These are phyloP conservation scores for Rambutsinella grinnellia DNA, from an alignment of 2,888 invertebrate species.

Conservation along the genomic window DNA sequence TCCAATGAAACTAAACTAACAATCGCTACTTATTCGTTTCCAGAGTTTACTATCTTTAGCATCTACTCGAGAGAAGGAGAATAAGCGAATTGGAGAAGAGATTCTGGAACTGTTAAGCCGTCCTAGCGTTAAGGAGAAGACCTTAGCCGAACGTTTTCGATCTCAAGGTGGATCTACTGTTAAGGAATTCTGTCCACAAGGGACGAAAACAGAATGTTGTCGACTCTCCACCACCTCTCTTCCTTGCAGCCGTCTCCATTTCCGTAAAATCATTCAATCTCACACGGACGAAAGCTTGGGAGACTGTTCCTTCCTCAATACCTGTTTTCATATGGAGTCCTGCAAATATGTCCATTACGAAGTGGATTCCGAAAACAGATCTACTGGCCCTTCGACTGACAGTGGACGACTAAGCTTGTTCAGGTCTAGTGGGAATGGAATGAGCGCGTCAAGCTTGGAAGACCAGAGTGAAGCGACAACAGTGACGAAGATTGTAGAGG, in stretches of 20 bases:
- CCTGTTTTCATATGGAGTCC: conserved; percentile 99
- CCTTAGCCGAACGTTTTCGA: conserved; percentile 94
- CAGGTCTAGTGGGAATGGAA: conserved; percentile 12
- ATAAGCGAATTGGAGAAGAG: conserved; percentile 95
- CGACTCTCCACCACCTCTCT: conserved; percentile 71
- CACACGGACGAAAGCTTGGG: conserved; percentile 96
- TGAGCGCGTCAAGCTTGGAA: conserved; percentile 20
- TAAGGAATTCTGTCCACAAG: conserved; percentile 95
- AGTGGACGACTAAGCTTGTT: conserved; percentile 22
- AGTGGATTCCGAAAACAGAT: conserved; percentile 79
- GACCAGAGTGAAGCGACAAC: conserved; percentile 70
- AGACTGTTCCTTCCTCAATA: conserved; percentile 97
- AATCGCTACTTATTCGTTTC: no score
- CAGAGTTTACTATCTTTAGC: conserved; percentile 90
- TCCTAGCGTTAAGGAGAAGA: conserved; percentile 96
- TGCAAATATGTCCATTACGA: conserved; percentile 99
- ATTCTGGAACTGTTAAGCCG: conserved; percentile 93
- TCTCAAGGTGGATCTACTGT: conserved; percentile 84
- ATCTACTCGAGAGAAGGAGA: conserved; percentile 94
- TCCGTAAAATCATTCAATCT: conserved; percentile 94
- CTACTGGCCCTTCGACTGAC: conserved; percentile 2
- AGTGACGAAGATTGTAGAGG: conserved; percentile 90
- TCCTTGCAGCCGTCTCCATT: conserved; percentile 91
- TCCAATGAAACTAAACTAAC: neutral
- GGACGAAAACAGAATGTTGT: conserved; percentile 89